Evolutionary conservation across 2,888 invertebrate genomes (phyloP), one percentile per base, ranked within the genome.

Genomic region (Lepidocyrtinus sp.): DNA sequence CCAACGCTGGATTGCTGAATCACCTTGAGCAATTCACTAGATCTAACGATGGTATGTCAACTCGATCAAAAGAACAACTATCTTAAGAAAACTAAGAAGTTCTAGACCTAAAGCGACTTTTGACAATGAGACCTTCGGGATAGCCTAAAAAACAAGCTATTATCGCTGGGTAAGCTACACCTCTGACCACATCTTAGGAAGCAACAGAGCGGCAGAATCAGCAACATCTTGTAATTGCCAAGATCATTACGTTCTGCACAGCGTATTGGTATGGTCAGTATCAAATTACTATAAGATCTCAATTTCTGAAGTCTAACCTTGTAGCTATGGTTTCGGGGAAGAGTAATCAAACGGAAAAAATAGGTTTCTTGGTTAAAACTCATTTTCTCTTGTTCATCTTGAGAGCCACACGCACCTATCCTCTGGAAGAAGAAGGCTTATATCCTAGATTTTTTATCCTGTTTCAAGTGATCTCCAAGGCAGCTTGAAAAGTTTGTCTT

Each of bases 61-160:
- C 7, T 5, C 12, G 12, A 36, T n/a, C n/a, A n/a, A n/a, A n/a
- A n/a, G n/a, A n/a, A n/a, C n/a, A n/a, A n/a, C n/a, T n/a, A n/a
- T n/a, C n/a, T n/a, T n/a, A 36, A 36, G 36, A 36, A 36, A 36
- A 12, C 36, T 36, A 9, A 5, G 12, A 36, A 36, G 36, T 36
- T 36, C 36, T 5, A 36, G 36, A 5, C 36, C 36, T 36, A 36
- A 9, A 9, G 36, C 36, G 7, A 36, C 5, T 36, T 36, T 50
- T 75, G 45, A 69, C 68, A 75, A 75, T 75, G 69, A 26, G 75
- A 75, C 75, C 75, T 75, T 75, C 75, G 75, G 75, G 75, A 75
- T 62, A 36, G 7, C 12, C 12, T 36, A 5, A 5, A 36, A 5
- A 36, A 5, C 5, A 36, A 36, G 12, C 36, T n/a, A n/a, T n/a